Percentiles rank a stretch among this genome's conserved stretches.
phyloP scores from a whole-genome alignment of 2,797 vertebrate genomes.

The Falco columbarius region DNA sequence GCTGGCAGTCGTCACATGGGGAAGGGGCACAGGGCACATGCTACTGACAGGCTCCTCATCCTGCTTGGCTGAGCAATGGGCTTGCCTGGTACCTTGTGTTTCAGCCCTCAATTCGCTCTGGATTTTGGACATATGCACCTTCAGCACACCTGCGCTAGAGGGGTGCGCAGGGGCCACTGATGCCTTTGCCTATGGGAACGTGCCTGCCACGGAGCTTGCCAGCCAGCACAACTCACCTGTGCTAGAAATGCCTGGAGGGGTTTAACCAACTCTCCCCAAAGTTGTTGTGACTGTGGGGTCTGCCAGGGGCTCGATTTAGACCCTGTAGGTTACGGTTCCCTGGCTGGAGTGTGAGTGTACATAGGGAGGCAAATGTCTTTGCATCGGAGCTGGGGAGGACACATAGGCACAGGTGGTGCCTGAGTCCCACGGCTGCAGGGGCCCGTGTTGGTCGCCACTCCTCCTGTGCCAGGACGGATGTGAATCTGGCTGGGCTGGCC shows the following conservation, averaged over 20 bases:
- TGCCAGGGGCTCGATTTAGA: neutral
- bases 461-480: accelerated
- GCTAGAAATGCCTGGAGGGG: neutral
- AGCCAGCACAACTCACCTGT: neutral
- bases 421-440: neutral
- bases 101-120: neutral
- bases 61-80: neutral
- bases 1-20: accelerated
- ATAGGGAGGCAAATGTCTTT: accelerated
- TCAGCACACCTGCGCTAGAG: accelerated
- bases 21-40: neutral
- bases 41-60: neutral
- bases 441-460: neutral
- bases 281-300: accelerated
- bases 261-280: neutral
- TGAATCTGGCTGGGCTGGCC: neutral
- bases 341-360: accelerated
- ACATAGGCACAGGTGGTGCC: accelerated
- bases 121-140: accelerated
- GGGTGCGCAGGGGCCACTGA: accelerated
- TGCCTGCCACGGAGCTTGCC: neutral
- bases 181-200: accelerated
- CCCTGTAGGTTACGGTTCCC: neutral
- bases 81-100: too few species aligned
- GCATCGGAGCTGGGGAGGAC: neutral